phyloP scores from a whole-genome alignment of 2,113 vertebrate genomes.

The Erinaceus europaeus region DNA sequence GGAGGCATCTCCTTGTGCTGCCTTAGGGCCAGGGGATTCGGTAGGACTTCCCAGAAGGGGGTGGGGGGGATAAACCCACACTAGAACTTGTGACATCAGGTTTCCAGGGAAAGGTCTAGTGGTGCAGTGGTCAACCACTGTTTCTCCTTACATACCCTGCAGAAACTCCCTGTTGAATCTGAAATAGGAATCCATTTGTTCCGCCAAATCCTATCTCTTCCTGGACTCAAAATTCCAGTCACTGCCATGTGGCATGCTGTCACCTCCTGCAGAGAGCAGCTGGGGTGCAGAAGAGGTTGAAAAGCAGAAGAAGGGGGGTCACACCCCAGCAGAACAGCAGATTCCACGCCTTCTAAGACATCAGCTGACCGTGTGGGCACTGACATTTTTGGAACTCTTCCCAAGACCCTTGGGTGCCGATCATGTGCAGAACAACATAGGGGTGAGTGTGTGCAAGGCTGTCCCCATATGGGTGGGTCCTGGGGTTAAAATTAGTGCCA shows the following conservation, averaged over 20 bases:
- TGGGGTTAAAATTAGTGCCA: too few species aligned
- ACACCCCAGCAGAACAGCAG: not conserved
- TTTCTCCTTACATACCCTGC: not conserved
- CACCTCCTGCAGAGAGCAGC: not conserved
- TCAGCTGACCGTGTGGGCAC: rapidly evolving
- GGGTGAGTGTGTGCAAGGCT: not conserved
- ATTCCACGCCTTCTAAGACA: not conserved
- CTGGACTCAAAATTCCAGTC: not conserved
- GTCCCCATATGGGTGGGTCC: not conserved
- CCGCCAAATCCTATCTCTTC: not conserved
- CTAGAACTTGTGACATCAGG: rapidly evolving
- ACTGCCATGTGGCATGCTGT: too few species aligned
- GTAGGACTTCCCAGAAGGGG: not conserved
- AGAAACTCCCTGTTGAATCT: not conserved
- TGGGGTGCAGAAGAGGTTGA: too few species aligned
- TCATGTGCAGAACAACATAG: not conserved
- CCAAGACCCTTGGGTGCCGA: not conserved
- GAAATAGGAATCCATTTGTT: not conserved
- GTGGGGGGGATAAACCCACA: not conserved
- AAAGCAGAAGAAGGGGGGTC: not conserved
- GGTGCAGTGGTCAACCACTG: not conserved
- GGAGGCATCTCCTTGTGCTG: not conserved
- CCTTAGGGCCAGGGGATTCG: not conserved
- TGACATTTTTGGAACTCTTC: not conserved
- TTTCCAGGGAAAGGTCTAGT: not conserved